A percentile compares a stretch with the other conserved stretches of the same genome.
Conservation (phyloP, 2,888 invertebrate species). For the Melipona beecheii region DNA sequence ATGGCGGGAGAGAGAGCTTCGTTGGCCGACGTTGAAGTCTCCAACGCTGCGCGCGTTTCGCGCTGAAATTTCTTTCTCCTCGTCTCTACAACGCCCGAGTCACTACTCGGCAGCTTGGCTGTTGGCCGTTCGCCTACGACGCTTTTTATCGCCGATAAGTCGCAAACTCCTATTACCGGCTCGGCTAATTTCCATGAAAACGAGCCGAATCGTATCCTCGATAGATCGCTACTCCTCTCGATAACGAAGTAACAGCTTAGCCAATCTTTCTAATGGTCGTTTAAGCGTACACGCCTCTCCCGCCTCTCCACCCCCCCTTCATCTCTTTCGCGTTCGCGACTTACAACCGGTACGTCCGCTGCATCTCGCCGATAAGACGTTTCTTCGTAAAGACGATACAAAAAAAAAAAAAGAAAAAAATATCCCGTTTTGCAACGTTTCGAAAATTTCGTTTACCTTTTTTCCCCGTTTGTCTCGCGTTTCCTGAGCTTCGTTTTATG, state of each 20-base stretch:
- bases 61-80: conserved; percentile 45
- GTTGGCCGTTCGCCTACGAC: conserved; percentile 15
- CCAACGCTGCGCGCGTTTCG: conserved; percentile 39
- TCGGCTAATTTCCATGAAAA: conserved; percentile 53
- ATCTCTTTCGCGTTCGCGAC: no score
- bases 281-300: neutral
- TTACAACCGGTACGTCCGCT: no score
- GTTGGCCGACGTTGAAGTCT: conserved; percentile 66
- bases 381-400: no score
- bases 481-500: no score
- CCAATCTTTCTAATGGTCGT: conserved; percentile 4
- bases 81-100: conserved; percentile 23
- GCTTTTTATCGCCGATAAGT: conserved; percentile 43
- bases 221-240: conserved; percentile 26
- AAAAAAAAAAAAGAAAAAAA: no score
- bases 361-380: no score
- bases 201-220: conserved; percentile 38
- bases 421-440: no score
- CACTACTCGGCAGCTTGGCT: conserved; percentile 9
- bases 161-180: conserved; percentile 57
- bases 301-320: no score
- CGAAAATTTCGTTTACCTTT: no score
- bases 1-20: conserved; percentile 31
- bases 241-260: conserved; percentile 43
- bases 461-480: no score